Evolutionary conservation across 2,888 invertebrate species (phyloP), one percentile per base, ranked within the genome.

Genomic region (Sisyra terminalis): DNA sequence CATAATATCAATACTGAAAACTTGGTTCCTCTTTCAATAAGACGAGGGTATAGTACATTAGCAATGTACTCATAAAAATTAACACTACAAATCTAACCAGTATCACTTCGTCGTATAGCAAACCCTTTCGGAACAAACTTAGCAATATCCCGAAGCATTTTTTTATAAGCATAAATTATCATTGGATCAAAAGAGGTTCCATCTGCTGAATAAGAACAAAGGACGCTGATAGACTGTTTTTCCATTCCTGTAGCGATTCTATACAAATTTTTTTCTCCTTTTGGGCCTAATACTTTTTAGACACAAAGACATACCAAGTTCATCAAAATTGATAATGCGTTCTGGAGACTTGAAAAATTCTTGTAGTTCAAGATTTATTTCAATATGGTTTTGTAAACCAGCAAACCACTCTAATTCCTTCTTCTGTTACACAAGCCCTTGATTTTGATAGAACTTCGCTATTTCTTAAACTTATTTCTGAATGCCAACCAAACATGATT

Each of bases 241-340:
- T 47, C 44, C 8, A 39, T 40, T 14, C 39, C 41, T 30, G 43
- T 42, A 31, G 38, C 41, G 13, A 48, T 34, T 31, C 43, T 40
- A 29, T 46, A 47, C 11, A 47, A 47, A 44, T 48, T 43, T 32
- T 41, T 47, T 11, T 35, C 39, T 8, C 39, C 39, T 39, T 41
- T 45, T 17, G 46, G 46, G 5, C 47, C 49, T 3, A 48, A 38
- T 5, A 50, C 43, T 35, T 47, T 43, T 14, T 51, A 51, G 14
- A 50, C 47, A 38, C 49, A 50, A 11, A 48, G 49, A 40, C 47
- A 50, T 42, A 47, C 49, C 49, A n/a, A 48, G 51, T 40, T 52
- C 49, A 46, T 53, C 51, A 14, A 47, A 46, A 44, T 51, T 53
- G 15, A 45, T 44, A n/a, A 50, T 40, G n/a, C 30, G 46, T 39